Evolutionary conservation across 2,888 invertebrate species (phyloP).

Genomic region (Rhagium mordax): DNA sequence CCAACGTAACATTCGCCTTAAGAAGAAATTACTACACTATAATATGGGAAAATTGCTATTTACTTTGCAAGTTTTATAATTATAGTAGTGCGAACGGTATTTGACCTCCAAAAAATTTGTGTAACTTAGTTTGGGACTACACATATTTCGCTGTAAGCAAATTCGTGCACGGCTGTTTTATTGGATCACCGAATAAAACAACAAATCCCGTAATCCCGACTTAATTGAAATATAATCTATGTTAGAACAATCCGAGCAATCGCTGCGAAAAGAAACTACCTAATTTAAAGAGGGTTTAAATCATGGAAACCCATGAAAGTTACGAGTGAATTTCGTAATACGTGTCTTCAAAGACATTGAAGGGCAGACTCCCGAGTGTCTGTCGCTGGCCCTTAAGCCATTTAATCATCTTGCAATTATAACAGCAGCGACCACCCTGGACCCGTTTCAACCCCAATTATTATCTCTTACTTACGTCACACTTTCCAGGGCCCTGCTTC

Average conservation of each 20-base stretch:
- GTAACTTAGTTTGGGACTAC: too few relatives aligned
- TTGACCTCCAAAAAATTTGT: too few relatives aligned
- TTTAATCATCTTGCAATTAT: slow-evolving; percentile 65
- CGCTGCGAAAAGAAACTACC: slow-evolving; percentile 27
- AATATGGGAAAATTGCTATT: too few relatives aligned
- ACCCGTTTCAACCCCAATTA: slow-evolving; percentile 56
- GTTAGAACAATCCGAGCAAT: slow-evolving; percentile 12
- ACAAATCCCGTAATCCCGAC: slow-evolving; percentile 20
- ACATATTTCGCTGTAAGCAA: background rate
- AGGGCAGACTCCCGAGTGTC: slow-evolving; percentile 47
- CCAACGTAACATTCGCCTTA: too few relatives aligned
- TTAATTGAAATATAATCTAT: slow-evolving; percentile 27
- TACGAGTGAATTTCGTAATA: slow-evolving; percentile 44
- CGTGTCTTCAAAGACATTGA: slow-evolving; percentile 44
- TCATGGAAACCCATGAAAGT: slow-evolving; percentile 40
- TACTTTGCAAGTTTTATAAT: too few relatives aligned
- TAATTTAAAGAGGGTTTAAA: slow-evolving; percentile 29
- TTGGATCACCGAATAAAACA: background rate
- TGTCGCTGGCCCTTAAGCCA: slow-evolving; percentile 56
- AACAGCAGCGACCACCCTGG: slow-evolving; percentile 53
- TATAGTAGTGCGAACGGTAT: too few relatives aligned
- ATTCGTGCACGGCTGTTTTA: background rate
- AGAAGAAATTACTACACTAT: too few relatives aligned
- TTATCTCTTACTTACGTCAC: slow-evolving; percentile 49
- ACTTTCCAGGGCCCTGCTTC: slow-evolving; percentile 26